These are phyloP conservation scores for Drosophila aldrichi DNA, from an alignment of 2,888 invertebrate genomes.

Conservation along the genomic window DNA sequence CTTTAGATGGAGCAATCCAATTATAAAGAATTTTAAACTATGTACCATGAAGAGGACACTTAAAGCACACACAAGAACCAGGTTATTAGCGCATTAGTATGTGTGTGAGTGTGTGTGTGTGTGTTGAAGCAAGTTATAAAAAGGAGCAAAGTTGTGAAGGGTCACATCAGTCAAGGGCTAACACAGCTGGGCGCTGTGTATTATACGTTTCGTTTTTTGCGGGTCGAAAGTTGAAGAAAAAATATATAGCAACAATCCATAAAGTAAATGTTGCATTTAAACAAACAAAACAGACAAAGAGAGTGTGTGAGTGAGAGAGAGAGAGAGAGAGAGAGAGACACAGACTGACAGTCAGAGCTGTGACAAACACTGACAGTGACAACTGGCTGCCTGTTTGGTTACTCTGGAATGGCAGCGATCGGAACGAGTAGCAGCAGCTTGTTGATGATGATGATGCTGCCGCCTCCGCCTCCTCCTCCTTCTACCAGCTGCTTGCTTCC, in stretches of 20 bases:
- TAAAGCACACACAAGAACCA: conserved; percentile 70
- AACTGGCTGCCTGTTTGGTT: conserved; percentile 68
- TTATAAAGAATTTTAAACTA: conserved; percentile 80
- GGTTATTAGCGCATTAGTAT: conserved; percentile 73
- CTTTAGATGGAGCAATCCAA: conserved; percentile 74
- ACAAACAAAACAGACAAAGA: conserved; percentile 66
- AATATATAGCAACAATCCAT: conserved; percentile 80
- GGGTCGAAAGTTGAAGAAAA: conserved; percentile 77
- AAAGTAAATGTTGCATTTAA: conserved; percentile 80
- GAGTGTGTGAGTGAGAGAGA: neutral
- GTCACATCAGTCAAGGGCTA: conserved; percentile 76
- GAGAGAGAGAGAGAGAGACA: neutral
- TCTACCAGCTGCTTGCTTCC: conserved; percentile 36
- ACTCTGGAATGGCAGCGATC: conserved; percentile 53
- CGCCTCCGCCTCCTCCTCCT: neutral
- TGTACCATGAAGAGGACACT: conserved; percentile 78
- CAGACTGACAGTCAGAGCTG: conserved; percentile 27
- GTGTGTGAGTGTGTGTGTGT: conserved; percentile 11
- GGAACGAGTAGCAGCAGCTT: conserved; percentile 42
- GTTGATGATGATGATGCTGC: conserved; percentile 60
- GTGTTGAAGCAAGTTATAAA: conserved; percentile 73
- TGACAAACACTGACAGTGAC: conserved; percentile 80
- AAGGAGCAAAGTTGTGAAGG: conserved; percentile 76
- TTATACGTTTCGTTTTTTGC: conserved; percentile 67
- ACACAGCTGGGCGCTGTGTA: conserved; percentile 64